Conservation (phyloP, 92 coral and sea anemone genomes). For the Parazoanthus swiftii region DNA sequence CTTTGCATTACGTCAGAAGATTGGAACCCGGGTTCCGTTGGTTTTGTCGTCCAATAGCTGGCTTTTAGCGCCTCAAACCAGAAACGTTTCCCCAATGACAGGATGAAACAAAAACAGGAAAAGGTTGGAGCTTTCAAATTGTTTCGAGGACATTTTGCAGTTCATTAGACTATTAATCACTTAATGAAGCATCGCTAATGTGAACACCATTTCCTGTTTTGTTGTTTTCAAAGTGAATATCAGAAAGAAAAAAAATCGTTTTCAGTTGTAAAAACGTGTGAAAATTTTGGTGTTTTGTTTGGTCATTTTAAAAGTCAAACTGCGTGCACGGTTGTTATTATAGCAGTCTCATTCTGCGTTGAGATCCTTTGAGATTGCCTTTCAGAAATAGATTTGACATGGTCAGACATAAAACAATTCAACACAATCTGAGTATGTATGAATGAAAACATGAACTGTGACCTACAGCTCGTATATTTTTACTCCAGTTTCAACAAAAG, state of each 20-base stretch:
- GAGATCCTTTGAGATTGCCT: no score
- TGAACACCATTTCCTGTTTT: conserved; percentile 11
- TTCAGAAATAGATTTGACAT: not conserved
- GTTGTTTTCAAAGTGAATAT: conserved; percentile 9
- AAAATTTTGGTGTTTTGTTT: not conserved
- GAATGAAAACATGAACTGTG: not conserved
- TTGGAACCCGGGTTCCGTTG: not conserved
- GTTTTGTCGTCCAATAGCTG: not conserved
- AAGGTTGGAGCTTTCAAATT: conserved; percentile 30
- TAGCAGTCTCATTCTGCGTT: no score
- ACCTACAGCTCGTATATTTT: not conserved
- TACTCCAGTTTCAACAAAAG: not conserved
- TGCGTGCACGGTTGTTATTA: not conserved
- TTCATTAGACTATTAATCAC: not conserved
- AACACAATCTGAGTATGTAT: not conserved
- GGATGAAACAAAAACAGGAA: conserved; percentile 31
- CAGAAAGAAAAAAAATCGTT: not conserved
- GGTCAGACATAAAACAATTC: not conserved
- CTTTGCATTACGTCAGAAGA: conserved; percentile 11
- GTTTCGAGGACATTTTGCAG: conserved; percentile 14
- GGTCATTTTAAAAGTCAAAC: not conserved
- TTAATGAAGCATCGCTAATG: not conserved
- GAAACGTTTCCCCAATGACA: not conserved
- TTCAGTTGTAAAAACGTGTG: not conserved
- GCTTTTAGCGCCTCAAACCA: conserved; percentile 2